These are phyloP conservation scores for Premnoplex brunnescens DNA, from an alignment of 2,797 vertebrate genomes.

Conservation along the genomic window DNA sequence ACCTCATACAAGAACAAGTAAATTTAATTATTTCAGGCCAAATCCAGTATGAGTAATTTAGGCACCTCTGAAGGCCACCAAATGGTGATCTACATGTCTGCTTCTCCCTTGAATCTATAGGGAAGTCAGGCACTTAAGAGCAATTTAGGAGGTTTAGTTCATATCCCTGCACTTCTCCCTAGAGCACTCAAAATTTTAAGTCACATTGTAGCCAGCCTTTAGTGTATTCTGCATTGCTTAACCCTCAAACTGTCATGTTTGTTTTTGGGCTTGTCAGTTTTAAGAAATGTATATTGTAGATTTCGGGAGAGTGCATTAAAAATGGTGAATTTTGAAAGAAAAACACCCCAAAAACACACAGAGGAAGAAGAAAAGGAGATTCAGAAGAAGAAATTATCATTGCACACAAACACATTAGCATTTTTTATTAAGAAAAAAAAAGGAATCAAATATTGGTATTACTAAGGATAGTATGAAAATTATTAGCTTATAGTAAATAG, in stretches of 20 bases:
- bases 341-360: neutral
- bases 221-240: neutral
- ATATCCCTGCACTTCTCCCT: neutral
- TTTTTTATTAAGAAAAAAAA: neutral
- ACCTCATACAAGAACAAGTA: neutral
- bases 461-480: neutral
- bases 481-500: neutral
- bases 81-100: neutral
- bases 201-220: neutral
- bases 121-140: neutral
- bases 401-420: neutral
- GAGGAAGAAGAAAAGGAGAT: neutral
- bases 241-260: neutral
- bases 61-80: neutral
- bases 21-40: neutral
- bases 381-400: neutral
- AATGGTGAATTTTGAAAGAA: neutral
- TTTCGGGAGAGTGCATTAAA: neutral
- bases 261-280: constrained; percentile 13
- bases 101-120: neutral
- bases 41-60: constrained; percentile 18
- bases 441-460: neutral
- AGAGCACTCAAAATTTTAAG: constrained; percentile 9
- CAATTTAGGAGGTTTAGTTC: constrained; percentile 1
- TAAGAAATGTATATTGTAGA: neutral